These are phyloP conservation scores for Entomobrya multifasciata DNA, from an alignment of 2,888 invertebrate species.

Conservation along the genomic window DNA sequence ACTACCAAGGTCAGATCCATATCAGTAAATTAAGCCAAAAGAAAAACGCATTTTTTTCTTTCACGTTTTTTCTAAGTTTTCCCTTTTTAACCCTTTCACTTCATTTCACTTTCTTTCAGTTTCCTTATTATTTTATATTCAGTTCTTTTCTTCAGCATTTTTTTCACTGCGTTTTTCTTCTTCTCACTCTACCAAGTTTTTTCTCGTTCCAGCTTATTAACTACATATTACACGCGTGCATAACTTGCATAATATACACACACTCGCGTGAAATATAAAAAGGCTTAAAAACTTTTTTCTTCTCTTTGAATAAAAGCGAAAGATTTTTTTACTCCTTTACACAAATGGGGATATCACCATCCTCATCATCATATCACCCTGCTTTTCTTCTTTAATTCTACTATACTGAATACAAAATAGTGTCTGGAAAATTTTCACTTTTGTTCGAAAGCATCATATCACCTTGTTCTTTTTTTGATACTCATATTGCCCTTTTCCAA, in stretches of 20 bases:
- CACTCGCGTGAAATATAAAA: not conserved
- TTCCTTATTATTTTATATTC: not conserved
- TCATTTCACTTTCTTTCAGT: not conserved
- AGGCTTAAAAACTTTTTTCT: not conserved
- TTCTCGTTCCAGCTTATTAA: slow-evolving; percentile 17
- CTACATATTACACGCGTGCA: slow-evolving; percentile 22
- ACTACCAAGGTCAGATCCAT: slow-evolving; percentile 24
- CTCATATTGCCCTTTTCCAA: not conserved
- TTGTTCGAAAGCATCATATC: not conserved
- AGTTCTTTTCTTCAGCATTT: not conserved
- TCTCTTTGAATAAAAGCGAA: not conserved
- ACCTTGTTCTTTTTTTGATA: not conserved
- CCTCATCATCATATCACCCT: not conserved
- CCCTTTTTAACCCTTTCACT: not conserved
- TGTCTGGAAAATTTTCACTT: not conserved
- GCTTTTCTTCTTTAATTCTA: not conserved
- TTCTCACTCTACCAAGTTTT: too few species aligned
- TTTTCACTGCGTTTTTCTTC: not conserved
- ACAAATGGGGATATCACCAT: not conserved
- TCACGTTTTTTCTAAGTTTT: not conserved
- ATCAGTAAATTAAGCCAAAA: not conserved
- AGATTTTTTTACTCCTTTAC: not conserved
- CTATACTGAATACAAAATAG: not conserved
- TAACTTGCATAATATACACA: too few species aligned
- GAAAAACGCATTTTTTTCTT: not conserved